A percentile compares a stretch with the other conserved stretches of the same genome.
Conservation (phyloP, 1,140 invertebrate species). For the Pomacea maculata region DNA sequence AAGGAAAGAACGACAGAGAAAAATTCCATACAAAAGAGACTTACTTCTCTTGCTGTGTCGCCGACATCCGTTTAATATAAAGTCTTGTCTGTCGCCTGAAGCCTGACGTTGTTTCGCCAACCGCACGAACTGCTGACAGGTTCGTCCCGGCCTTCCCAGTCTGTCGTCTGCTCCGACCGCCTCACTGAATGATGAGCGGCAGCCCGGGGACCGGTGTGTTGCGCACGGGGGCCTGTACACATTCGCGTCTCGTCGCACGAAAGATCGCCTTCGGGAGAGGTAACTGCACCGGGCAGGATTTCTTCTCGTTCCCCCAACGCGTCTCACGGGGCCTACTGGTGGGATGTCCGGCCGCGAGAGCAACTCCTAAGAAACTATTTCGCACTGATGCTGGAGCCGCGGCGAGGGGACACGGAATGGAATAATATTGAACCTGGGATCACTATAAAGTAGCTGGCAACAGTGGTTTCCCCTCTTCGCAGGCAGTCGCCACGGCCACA, state of each 20-base stretch:
- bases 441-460: conserved; percentile 1
- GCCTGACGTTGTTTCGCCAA: too few species aligned
- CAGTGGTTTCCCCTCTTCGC: background rate
- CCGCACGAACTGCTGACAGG: too few species aligned
- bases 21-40: too few species aligned
- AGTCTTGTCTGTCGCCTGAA: too few species aligned
- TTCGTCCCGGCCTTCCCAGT: background rate
- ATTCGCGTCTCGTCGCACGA: background rate
- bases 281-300: conserved; percentile 2
- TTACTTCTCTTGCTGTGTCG: too few species aligned
- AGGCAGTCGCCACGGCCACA: background rate
- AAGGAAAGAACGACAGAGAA: too few species aligned
- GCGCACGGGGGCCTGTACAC: background rate
- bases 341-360: background rate
- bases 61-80: too few species aligned
- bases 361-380: background rate
- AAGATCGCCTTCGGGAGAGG: conserved; percentile 3
- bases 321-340: background rate
- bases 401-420: background rate
- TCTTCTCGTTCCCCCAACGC: background rate
- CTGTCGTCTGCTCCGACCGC: conserved; percentile 17
- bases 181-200: conserved; percentile 18
- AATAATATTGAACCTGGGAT: conserved; percentile 7
- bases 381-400: background rate
- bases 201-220: background rate